Percentiles rank a stretch among this genome's conserved stretches.
phyloP scores from a whole-genome alignment of 2,797 vertebrate genomes.

The Lophius americanus region DNA sequence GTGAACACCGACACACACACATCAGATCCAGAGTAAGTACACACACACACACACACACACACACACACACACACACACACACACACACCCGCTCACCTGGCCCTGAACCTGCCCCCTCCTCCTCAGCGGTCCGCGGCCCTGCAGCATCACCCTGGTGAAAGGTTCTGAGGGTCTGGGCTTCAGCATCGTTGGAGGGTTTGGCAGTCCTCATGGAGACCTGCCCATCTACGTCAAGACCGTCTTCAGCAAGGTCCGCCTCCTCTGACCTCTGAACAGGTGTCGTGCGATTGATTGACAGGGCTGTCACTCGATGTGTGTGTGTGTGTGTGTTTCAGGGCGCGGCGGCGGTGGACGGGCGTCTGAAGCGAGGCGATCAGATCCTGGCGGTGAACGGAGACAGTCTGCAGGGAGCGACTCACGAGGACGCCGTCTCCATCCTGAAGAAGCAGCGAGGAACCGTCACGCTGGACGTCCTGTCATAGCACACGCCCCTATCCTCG shows the following conservation, averaged over 20 bases:
- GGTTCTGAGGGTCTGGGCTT: constrained; percentile 94
- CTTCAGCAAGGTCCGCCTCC: constrained; percentile 88
- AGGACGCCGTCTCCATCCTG: constrained; percentile 90
- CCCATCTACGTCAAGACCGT: constrained; percentile 98
- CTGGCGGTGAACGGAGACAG: constrained; percentile 89
- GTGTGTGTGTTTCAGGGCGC: constrained; percentile 83
- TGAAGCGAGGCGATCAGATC: constrained; percentile 94
- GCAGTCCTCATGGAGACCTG: constrained; percentile 95
- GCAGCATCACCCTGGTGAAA: constrained; percentile 92
- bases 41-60: constrained; percentile 21
- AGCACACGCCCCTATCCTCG: constrained; percentile 53
- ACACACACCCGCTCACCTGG: not conserved
- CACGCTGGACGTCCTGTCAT: constrained; percentile 86
- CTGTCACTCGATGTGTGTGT: no score
- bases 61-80: not conserved
- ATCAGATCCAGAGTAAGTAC: constrained; percentile 86
- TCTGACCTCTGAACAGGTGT: not conserved
- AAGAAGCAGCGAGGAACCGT: constrained; percentile 90
- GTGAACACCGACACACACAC: constrained; percentile 71
- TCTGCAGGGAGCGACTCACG: constrained; percentile 89
- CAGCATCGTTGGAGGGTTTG: constrained; percentile 95
- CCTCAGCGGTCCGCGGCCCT: constrained; percentile 85
- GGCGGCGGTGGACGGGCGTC: constrained; percentile 87
- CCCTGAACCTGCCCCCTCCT: not conserved
- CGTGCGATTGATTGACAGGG: no score